Evolutionary conservation across 2,888 invertebrate genomes (phyloP).

Genomic region (Bruchidius siliquastri): DNA sequence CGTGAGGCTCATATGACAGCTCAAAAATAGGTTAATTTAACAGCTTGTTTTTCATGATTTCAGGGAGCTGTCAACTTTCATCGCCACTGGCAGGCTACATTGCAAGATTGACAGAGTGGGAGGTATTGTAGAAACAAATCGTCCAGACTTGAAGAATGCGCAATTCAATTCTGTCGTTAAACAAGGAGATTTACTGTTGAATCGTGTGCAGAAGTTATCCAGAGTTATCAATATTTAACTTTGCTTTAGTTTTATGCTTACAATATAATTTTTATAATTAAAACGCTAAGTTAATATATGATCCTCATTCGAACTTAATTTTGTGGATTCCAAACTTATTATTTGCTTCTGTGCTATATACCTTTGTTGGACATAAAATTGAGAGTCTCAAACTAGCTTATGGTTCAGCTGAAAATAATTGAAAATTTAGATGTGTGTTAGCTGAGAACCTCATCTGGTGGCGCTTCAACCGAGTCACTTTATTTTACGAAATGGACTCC

Average conservation of each 20-base stretch:
- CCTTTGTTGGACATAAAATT: too few relatives aligned
- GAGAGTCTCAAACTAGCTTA: too few relatives aligned
- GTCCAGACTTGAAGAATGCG: constrained; percentile 83
- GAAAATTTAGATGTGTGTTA: too few relatives aligned
- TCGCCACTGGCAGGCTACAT: constrained; percentile 93
- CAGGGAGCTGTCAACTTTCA: constrained; percentile 79
- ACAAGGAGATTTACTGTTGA: constrained; percentile 95
- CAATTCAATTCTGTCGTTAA: constrained; percentile 96
- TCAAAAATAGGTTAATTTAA: constrained; percentile 11
- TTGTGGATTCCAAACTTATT: too few relatives aligned
- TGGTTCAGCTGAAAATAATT: too few relatives aligned
- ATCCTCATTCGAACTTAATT: too few relatives aligned
- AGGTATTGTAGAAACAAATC: constrained; percentile 92
- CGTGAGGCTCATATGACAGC: not conserved
- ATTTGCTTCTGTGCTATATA: too few relatives aligned
- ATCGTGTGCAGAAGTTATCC: constrained; percentile 96
- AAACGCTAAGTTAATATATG: not conserved
- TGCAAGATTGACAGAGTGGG: constrained; percentile 97
- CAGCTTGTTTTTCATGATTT: constrained; percentile 23
- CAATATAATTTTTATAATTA: not conserved
- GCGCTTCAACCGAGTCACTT: too few relatives aligned
- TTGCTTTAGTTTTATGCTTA: not conserved
- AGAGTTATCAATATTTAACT: constrained; percentile 95
- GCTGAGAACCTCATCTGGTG: too few relatives aligned
- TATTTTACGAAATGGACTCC: too few relatives aligned